Conservation (phyloP, 2,888 invertebrate species). For the Papilio elwesi region DNA sequence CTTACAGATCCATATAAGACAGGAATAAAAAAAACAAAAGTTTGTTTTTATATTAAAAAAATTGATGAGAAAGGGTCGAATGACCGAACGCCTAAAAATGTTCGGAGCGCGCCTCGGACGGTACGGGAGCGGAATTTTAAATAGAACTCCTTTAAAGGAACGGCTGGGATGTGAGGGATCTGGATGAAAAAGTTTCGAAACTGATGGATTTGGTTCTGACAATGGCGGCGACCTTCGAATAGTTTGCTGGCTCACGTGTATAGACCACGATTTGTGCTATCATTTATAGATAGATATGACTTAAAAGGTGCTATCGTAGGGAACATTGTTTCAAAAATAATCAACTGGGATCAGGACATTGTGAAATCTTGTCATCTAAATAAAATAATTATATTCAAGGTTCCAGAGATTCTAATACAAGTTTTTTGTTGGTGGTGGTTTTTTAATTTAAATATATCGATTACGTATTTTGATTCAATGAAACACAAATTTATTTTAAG, state of each 20-base stretch:
- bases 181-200: conserved; percentile 57
- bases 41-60: conserved; percentile 57
- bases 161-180: conserved; percentile 59
- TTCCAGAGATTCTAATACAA: too few relatives aligned
- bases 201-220: conserved; percentile 54
- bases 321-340: neutral
- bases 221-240: conserved; percentile 48
- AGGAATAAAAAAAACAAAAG: conserved; percentile 56
- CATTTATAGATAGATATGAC: neutral
- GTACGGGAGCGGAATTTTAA: conserved; percentile 79
- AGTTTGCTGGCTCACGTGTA: conserved; percentile 33
- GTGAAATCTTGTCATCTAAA: too few relatives aligned
- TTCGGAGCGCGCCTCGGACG: conserved; percentile 65
- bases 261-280: neutral
- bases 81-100: conserved; percentile 75
- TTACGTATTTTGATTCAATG: too few relatives aligned
- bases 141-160: conserved; percentile 71
- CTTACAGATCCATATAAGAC: conserved; percentile 45
- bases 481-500: too few relatives aligned
- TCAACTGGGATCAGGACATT: neutral
- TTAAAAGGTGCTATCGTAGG: neutral
- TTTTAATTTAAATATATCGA: too few relatives aligned
- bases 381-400: too few relatives aligned
- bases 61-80: conserved; percentile 68
- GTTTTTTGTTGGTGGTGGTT: too few relatives aligned